Evolutionary conservation across 2,113 vertebrate genomes (phyloP).

Genomic region (Chaetodon auriga): DNA sequence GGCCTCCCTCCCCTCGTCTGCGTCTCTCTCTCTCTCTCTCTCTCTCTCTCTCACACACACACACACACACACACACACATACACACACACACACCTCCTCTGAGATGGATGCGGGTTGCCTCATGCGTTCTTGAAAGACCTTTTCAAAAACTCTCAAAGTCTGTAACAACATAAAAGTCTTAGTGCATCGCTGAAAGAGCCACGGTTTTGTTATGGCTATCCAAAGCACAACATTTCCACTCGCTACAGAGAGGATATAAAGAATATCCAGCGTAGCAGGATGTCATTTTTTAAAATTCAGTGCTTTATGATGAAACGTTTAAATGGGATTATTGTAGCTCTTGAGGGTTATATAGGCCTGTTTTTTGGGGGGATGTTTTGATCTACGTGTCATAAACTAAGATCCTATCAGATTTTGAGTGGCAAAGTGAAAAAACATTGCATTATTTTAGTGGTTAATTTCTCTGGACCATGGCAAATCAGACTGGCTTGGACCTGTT

Average conservation of each 20-base stretch:
- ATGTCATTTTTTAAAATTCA: neutral
- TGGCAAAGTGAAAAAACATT: neutral
- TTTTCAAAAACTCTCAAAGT: constrained; percentile 67
- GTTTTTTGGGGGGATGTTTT: neutral
- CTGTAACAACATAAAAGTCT: constrained; percentile 70
- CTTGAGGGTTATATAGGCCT: neutral
- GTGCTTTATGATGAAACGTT: neutral
- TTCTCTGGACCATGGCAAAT: neutral
- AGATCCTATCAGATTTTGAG: neutral
- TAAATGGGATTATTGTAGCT: neutral
- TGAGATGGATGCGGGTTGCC: constrained; percentile 67
- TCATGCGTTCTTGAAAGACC: constrained; percentile 58
- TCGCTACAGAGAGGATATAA: constrained; percentile 9
- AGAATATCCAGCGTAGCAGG: neutral
- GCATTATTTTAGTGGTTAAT: neutral
- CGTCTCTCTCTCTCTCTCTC: neutral
- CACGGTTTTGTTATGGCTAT: constrained; percentile 67
- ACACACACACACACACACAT: constrained; percentile 11
- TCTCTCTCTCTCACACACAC: too few species aligned
- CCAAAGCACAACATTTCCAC: constrained; percentile 11
- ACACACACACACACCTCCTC: neutral
- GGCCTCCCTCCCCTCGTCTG: neutral
- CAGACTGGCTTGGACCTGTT: neutral
- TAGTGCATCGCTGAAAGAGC: constrained; percentile 51
- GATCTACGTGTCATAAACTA: neutral